Conservation (phyloP, 2,888 invertebrate genomes). For the Pristionchus entomophagus region DNA sequence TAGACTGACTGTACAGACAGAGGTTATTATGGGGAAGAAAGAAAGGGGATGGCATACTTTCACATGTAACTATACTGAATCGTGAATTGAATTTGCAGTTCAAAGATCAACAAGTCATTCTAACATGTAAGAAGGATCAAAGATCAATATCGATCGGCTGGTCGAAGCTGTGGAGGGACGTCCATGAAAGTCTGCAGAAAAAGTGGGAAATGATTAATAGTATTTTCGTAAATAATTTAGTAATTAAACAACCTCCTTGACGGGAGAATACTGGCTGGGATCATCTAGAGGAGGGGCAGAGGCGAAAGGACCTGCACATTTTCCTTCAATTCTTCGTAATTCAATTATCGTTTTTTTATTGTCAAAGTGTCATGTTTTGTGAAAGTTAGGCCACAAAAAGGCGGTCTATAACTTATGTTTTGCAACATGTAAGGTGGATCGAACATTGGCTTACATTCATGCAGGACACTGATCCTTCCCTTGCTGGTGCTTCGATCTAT, state of each 20-base stretch:
- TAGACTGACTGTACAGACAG: background rate
- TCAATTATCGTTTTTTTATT: too few species aligned
- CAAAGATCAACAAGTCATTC: background rate
- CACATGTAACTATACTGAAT: background rate
- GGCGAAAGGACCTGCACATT: background rate
- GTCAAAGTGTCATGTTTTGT: too few species aligned
- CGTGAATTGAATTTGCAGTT: background rate
- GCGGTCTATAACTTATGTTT: background rate
- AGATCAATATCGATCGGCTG: conserved; percentile 4
- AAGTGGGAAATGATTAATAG: background rate
- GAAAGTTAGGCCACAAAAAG: too few species aligned
- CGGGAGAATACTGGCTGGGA: conserved; percentile 4
- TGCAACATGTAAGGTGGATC: background rate
- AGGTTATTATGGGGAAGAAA: background rate
- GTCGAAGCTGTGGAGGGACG: background rate
- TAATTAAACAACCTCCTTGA: background rate
- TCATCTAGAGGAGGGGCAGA: background rate
- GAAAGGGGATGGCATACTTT: too few species aligned
- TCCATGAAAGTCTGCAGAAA: background rate
- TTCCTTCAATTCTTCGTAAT: background rate
- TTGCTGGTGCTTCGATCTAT: background rate
- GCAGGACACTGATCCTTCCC: background rate
- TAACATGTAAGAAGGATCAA: background rate
- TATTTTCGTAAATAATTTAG: background rate
- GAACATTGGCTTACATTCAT: conserved; percentile 13